Evolutionary conservation across 2,888 invertebrate species (phyloP), one percentile per base, ranked within the genome.

Genomic region (Miltochrista miniata): DNA sequence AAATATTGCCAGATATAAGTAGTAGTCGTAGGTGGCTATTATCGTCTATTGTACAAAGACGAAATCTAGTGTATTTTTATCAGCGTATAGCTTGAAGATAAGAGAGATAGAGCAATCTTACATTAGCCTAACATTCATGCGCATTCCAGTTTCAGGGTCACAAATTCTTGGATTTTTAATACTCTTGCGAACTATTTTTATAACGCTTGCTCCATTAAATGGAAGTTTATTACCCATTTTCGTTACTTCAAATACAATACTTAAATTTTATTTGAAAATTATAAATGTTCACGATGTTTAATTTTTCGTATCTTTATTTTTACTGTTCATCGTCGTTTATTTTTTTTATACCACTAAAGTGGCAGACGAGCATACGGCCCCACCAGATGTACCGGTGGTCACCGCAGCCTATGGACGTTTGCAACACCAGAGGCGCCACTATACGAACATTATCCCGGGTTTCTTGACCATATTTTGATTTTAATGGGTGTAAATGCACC

Each of bases 1-100:
- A 24, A 2, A 24, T 4, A 5, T 2, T 24, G 18, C 18, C 18
- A 24, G 18, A 24, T 24, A 24, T 24, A 24, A 2, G 3, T 24
- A 24, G 3, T 24, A 24, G 18, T 24, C 5, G 18, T 24, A 15
- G 37, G 37, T 11, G 1, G 18, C 2, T 38, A 38, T 24, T 18
- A 24, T 15, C n/a, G 1, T 38, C 7, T 38, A 38, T 1, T 30
- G 41, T 29, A 62, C 38, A 49, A 36, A 41, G 45, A 51, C 49
- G 45, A 54, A 62, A 12, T 34, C 34, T 43, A 34, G 38, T 34
- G 34, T 10, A 42, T 10, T 31, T 13, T 31, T 45, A 34, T 18
- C 33, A 42, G 4, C 15, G n/a, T 38, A 51, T 47, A 11, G 34
- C 30, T 2, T 39, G 9, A 38, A 34, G 36, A 43, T 34, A 51